A percentile compares a stretch with the other conserved stretches of the same genome.
These are phyloP conservation scores for Edolisoma coerulescens DNA, from an alignment of 2,113 vertebrate species.

Conservation along the genomic window DNA sequence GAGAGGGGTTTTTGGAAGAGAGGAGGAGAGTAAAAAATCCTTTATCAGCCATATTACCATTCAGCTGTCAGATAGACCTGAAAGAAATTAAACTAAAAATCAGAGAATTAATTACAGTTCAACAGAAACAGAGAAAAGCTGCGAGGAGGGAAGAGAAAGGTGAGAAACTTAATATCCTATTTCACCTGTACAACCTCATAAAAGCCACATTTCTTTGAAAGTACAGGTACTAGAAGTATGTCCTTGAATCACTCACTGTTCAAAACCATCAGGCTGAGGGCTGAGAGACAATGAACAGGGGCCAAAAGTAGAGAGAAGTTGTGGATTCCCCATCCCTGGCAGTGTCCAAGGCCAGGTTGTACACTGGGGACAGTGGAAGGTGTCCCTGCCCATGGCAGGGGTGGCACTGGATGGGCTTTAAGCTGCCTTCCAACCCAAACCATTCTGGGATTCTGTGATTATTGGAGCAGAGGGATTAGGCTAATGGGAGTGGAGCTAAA, in stretches of 20 bases:
- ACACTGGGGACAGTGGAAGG: rapidly evolving
- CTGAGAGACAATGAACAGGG: neutral
- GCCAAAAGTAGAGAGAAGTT: neutral
- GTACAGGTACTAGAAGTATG: neutral
- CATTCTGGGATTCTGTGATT: neutral
- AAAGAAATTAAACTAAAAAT: neutral
- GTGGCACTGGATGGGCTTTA: rapidly evolving
- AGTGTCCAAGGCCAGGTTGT: neutral
- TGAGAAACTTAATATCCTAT: neutral
- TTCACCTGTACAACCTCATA: neutral
- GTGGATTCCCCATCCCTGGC: neutral
- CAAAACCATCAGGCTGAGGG: neutral
- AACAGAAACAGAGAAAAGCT: neutral
- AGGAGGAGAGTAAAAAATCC: neutral
- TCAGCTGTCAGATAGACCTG: neutral
- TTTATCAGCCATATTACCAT: neutral
- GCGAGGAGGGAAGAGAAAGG: neutral
- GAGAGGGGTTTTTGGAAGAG: neutral
- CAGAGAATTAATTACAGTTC: neutral
- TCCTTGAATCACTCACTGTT: neutral
- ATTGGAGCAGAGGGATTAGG: neutral
- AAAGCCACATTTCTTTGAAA: neutral
- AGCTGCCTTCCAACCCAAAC: neutral
- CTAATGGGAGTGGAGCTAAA: neutral
- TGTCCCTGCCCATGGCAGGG: neutral